Conservation (phyloP, 2,888 invertebrate genomes). For the Chelonus formosanus region DNA sequence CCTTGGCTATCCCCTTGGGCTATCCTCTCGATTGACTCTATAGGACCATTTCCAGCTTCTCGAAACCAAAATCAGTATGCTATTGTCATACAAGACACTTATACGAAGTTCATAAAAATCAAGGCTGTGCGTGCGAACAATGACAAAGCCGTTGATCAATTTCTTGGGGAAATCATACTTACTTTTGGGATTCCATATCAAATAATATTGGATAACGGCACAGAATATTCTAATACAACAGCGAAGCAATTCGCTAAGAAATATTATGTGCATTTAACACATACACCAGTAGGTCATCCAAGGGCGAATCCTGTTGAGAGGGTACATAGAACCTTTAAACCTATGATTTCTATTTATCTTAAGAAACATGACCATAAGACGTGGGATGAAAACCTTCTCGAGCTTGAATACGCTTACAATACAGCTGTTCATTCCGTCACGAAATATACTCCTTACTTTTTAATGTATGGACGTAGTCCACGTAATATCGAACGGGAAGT, state of each 20-base stretch:
- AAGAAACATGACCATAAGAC: too few relatives aligned
- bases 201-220: constrained; percentile 3
- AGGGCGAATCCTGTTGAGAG: too few relatives aligned
- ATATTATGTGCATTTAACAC: constrained; percentile 17
- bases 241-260: neutral
- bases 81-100: constrained; percentile 25
- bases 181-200: constrained; percentile 14
- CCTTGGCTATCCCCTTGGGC: constrained; percentile 28
- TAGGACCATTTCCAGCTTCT: constrained; percentile 19
- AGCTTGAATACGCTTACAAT: too few relatives aligned
- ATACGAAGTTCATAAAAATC: constrained; percentile 30
- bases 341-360: too few relatives aligned
- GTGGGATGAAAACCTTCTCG: too few relatives aligned
- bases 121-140: constrained; percentile 20
- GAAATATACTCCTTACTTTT: too few relatives aligned
- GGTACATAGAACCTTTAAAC: too few relatives aligned
- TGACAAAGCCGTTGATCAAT: constrained; percentile 9
- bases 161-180: constrained; percentile 21
- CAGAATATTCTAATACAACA: constrained; percentile 9
- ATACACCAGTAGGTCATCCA: constrained; percentile 7
- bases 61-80: constrained; percentile 26
- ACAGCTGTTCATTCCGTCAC: too few relatives aligned
- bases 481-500: too few relatives aligned
- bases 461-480: too few relatives aligned
- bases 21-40: constrained; percentile 25